Percentiles rank a stretch among this genome's conserved stretches.
Conservation (phyloP, 2,888 invertebrate species). For the Brachypalpus laphriformis region DNA sequence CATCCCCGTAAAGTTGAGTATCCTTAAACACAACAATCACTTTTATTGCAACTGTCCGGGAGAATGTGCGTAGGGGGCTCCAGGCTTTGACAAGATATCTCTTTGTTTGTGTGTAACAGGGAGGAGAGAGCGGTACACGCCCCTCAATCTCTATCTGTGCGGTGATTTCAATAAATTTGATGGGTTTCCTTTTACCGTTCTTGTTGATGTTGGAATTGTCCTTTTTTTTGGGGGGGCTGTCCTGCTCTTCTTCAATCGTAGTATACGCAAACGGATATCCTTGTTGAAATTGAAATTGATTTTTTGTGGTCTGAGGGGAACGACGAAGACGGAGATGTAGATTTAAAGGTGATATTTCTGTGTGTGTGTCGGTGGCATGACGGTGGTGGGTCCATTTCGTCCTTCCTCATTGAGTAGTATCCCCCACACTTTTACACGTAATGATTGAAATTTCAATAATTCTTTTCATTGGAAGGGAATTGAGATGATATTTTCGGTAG, state of each 20-base stretch:
- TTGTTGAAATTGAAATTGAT: slow-evolving; percentile 71
- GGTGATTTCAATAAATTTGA: slow-evolving; percentile 83
- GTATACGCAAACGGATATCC: slow-evolving; percentile 61
- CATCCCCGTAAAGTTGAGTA: slow-evolving; percentile 67
- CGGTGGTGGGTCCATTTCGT: slow-evolving; percentile 19
- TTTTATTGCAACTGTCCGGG: slow-evolving; percentile 68
- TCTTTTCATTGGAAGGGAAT: not conserved
- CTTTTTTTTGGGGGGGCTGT: slow-evolving; percentile 2
- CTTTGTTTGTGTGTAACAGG: slow-evolving; percentile 2
- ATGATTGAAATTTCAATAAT: slow-evolving; percentile 54
- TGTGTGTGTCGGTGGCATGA: not conserved
- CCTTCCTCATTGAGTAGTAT: not conserved
- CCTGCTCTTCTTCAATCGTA: not conserved
- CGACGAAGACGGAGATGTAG: slow-evolving; percentile 5
- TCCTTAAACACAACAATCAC: slow-evolving; percentile 73
- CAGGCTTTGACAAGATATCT: not conserved
- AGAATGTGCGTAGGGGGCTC: slow-evolving; percentile 54
- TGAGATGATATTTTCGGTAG: not conserved
- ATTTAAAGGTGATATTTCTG: slow-evolving; percentile 48
- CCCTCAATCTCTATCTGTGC: slow-evolving; percentile 48
- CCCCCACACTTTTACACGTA: not conserved
- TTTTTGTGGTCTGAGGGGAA: slow-evolving; percentile 35
- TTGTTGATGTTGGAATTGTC: slow-evolving; percentile 64
- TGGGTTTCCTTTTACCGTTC: slow-evolving; percentile 81
- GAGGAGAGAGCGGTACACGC: slow-evolving; percentile 24